These are phyloP conservation scores for Scaeva pyrastri DNA, from an alignment of 2,888 invertebrate genomes.

Conservation along the genomic window DNA sequence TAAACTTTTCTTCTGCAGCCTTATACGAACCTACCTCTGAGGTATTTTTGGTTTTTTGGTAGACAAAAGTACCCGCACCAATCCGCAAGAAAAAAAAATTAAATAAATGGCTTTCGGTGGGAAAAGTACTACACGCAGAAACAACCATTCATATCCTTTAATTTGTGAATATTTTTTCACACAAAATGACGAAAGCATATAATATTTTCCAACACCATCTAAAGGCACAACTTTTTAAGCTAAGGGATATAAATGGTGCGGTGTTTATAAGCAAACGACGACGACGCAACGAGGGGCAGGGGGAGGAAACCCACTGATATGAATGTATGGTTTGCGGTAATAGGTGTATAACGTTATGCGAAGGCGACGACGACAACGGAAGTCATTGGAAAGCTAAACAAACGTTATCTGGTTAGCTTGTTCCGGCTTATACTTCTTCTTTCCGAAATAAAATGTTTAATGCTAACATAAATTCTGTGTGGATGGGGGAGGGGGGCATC, in stretches of 20 bases:
- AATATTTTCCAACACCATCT: not conserved
- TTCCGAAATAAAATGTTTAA: conserved; percentile 1
- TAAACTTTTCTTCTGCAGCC: conserved; percentile 11
- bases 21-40: not conserved
- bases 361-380: not conserved
- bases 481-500: conserved; percentile 4
- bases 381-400: conserved; percentile 29
- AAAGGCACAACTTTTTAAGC: conserved; percentile 1
- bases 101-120: conserved; percentile 24
- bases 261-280: not conserved
- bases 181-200: not conserved
- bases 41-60: not conserved
- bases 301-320: not conserved
- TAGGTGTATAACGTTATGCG: not conserved
- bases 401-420: conserved; percentile 38
- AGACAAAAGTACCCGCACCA: not conserved
- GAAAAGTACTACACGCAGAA: not conserved
- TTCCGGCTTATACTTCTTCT: conserved; percentile 30
- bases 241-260: conserved; percentile 26
- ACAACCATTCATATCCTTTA: conserved; percentile 38
- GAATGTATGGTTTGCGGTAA: conserved; percentile 1
- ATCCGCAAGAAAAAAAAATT: conserved; percentile 19
- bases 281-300: too few species aligned
- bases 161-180: conserved; percentile 44
- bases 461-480: conserved; percentile 11